Conservation (phyloP, 2,888 invertebrate species). For the Dromius quadrimaculatus region DNA sequence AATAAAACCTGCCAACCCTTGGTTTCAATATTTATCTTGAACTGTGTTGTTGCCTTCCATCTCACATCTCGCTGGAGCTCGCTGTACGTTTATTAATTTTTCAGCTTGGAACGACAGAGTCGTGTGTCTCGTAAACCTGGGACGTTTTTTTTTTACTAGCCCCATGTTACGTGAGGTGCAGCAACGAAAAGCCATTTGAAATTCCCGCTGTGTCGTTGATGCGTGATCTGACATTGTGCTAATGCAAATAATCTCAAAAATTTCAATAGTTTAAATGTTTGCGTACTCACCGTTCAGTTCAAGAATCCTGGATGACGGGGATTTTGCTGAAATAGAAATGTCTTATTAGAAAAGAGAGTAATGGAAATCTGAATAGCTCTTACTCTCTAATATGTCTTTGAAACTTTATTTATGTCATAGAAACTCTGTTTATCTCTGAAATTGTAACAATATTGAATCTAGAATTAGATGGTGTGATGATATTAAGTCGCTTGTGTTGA, state of each 20-base stretch:
- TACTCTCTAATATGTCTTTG: not conserved
- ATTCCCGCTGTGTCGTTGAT: constrained; percentile 33
- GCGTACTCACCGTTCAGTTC: constrained; percentile 37
- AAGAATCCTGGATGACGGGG: constrained; percentile 1
- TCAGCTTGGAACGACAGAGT: constrained; percentile 56
- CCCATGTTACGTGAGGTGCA: constrained; percentile 58
- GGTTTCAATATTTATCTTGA: constrained; percentile 62
- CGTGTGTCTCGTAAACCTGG: constrained; percentile 57
- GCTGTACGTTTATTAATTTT: constrained; percentile 62
- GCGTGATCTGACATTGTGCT: constrained; percentile 1
- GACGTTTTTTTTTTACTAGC: constrained; percentile 58
- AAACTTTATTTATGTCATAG: too few relatives aligned
- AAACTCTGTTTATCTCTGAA: too few relatives aligned
- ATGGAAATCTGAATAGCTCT: not conserved
- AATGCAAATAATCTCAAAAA: constrained; percentile 19
- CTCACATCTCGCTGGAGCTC: constrained; percentile 48
- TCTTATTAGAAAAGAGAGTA: not conserved
- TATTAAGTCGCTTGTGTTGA: too few relatives aligned
- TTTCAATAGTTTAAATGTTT: constrained; percentile 20
- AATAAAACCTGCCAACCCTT: constrained; percentile 61
- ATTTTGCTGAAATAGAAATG: constrained; percentile 30
- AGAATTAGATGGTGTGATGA: too few relatives aligned
- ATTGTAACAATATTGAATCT: too few relatives aligned
- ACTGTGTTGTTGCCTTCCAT: not conserved
- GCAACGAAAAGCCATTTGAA: constrained; percentile 38